phyloP scores from a whole-genome alignment of 2,113 vertebrate species.

The Lophura nycthemera region DNA sequence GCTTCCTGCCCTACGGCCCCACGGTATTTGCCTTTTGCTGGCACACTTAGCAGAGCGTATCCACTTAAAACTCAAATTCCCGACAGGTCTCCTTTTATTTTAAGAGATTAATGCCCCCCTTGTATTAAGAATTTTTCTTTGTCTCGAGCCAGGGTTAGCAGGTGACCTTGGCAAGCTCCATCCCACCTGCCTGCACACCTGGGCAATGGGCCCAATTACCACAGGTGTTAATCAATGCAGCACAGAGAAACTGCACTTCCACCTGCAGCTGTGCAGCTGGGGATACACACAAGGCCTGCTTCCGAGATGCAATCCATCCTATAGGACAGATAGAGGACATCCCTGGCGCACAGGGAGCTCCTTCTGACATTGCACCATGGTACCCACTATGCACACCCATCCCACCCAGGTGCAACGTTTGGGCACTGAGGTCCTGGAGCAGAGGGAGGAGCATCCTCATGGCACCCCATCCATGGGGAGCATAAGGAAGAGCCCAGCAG shows the following conservation, averaged over 20 bases:
- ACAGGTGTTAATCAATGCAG: not conserved
- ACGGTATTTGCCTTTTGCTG: not conserved
- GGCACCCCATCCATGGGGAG: accelerated
- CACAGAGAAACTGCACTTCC: not conserved
- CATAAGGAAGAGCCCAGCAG: not conserved
- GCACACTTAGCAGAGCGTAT: not conserved
- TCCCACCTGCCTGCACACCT: not conserved
- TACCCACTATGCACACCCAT: not conserved
- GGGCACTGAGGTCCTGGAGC: not conserved
- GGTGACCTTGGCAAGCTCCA: not conserved
- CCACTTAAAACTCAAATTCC: not conserved
- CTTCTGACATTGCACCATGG: accelerated
- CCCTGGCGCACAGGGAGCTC: no score
- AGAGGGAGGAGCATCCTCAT: accelerated
- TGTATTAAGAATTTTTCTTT: not conserved
- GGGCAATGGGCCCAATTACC: not conserved
- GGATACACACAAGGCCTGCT: not conserved
- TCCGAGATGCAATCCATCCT: not conserved
- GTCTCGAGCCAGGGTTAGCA: not conserved
- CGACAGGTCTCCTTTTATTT: not conserved
- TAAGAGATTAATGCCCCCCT: not conserved
- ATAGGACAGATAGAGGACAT: accelerated
- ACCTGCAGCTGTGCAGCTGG: accelerated
- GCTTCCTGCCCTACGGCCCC: not conserved
- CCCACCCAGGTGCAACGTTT: not conserved